Evolutionary conservation across 2,888 invertebrate genomes (phyloP), one percentile per base, ranked within the genome.

Genomic region (Beris chalybata): DNA sequence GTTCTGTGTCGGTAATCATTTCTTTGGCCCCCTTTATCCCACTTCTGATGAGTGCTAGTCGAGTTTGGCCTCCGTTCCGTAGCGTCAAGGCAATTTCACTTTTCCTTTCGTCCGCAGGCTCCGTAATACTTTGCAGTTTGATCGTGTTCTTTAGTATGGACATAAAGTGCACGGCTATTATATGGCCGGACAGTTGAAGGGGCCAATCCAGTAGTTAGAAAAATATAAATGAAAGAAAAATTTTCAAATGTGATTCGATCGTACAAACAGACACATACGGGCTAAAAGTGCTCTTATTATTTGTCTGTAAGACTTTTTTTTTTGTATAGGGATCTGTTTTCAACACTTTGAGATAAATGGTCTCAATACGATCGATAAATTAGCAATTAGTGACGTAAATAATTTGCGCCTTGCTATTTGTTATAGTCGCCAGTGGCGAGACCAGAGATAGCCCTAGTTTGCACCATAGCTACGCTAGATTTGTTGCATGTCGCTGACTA

Each of bases 371-470:
- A 45, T 55, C 64, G 64, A 64, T 64, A 64, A 64, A 64, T 64
- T 55, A 45, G 64, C 54, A 64, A 64, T 64, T 64, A 54, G 55
- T 64, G 64, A 64, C 64, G 64, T 64, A 64, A 54, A 55, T 64
- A 64, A 64, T 64, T 64, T 48, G 55, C 54, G 32, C 55, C 45
- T 55, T 54, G 47, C 53, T 38, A 38, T 38, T 22, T 22, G 22
- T 22, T 22, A 22, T 22, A 22, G 22, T 22, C 22, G 22, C 22
- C 22, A 22, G 22, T 22, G 22, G 22, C 12, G 32, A 55, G 48
- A n/a, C 11, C 32, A 64, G 54, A 54, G 54, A 31, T 32, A 31
- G 55, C 31, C 48, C 64, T 45, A 47, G 55, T 48, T 45, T 54
- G 30, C 5, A 6, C 29, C 52, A 29, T 63, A 22, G 53, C 63